phyloP scores from a whole-genome alignment of 2,797 vertebrate species.

The Microctenopoma steveboyesi region DNA sequence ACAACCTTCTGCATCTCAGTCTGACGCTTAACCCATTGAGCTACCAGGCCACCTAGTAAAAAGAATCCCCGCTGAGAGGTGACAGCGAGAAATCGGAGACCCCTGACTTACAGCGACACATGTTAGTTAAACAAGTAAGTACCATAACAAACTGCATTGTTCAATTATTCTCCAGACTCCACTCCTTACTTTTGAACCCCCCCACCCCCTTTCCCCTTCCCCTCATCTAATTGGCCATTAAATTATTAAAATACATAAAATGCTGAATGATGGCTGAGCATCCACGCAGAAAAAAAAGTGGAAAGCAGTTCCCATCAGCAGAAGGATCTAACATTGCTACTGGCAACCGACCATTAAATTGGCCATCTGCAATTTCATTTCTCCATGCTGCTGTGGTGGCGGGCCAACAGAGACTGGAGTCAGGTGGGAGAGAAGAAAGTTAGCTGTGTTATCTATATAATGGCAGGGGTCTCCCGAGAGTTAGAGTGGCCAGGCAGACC shows the following conservation, averaged over 20 bases:
- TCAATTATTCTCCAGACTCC: too few species aligned
- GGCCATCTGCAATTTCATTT: slow-evolving; percentile 64
- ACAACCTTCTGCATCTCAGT: too few species aligned
- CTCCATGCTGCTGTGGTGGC: slow-evolving; percentile 30
- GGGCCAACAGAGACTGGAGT: slow-evolving; percentile 32
- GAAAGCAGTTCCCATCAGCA: slow-evolving; percentile 44
- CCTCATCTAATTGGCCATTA: slow-evolving; percentile 63
- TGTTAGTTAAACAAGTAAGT: too few species aligned
- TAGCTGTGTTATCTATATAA: slow-evolving; percentile 59
- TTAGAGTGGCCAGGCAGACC: slow-evolving; percentile 22
- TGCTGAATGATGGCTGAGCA: slow-evolving; percentile 45
- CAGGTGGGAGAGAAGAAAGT: slow-evolving; percentile 37
- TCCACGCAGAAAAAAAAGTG: slow-evolving; percentile 33
- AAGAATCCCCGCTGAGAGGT: too few species aligned
- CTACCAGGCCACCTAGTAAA: too few species aligned
- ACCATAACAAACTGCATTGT: too few species aligned
- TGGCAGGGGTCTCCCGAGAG: slow-evolving; percentile 49
- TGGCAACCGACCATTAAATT: slow-evolving; percentile 70
- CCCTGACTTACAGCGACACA: too few species aligned
- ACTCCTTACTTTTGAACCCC: slow-evolving; percentile 24
- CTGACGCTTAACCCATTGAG: too few species aligned
- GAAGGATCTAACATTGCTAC: slow-evolving; percentile 57
- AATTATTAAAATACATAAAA: slow-evolving; percentile 65
- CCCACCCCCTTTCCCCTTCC: slow-evolving; percentile 31
- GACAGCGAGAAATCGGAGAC: too few species aligned